phyloP scores from a whole-genome alignment of 2,113 vertebrate species.

The Gallinago paraguaiae region DNA sequence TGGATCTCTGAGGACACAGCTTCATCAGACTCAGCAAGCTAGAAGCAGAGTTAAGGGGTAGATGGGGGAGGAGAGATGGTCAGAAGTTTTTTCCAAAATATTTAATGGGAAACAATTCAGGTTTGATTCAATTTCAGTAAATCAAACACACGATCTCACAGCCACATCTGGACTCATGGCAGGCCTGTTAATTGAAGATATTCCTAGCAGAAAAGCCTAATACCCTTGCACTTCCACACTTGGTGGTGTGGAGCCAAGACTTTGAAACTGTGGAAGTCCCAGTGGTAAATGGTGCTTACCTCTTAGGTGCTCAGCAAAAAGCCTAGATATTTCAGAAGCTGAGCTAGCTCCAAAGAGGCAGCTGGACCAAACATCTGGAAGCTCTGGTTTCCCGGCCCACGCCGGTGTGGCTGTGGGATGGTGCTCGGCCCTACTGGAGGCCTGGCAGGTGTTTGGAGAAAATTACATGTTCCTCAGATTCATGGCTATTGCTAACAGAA shows the following conservation, averaged over 20 bases:
- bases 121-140: background rate
- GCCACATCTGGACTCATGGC: background rate
- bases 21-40: background rate
- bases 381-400: background rate
- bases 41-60: background rate
- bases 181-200: background rate
- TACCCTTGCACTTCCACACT: background rate
- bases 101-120: background rate
- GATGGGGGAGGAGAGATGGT: background rate
- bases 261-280: background rate
- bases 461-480: background rate
- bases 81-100: background rate
- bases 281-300: background rate
- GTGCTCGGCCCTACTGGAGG: background rate
- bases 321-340: background rate
- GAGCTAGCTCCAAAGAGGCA: background rate
- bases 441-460: background rate
- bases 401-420: background rate
- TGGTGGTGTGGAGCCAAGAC: background rate
- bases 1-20: background rate
- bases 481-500: background rate
- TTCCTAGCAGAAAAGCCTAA: background rate
- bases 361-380: background rate
- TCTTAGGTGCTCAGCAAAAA: background rate
- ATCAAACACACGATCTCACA: background rate